Percentiles rank a stretch among this genome's conserved stretches.
These are phyloP conservation scores for human (Homo sapiens) DNA, from an alignment of 2,113 vertebrate species.

Conservation along the genomic window GRCh38 chr1:107585501-107586000, in stretches of 20 bases:
- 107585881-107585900: not conserved
- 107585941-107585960: not conserved
- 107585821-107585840: not conserved
- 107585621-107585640: not conserved
- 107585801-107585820: not conserved
- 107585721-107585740: not conserved
- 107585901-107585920: not conserved
- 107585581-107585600: not conserved
- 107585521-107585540: not conserved
- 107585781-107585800: not conserved
- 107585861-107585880: not conserved
- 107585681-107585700: not conserved
- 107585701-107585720: not conserved
- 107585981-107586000: not conserved
- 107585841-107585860: not conserved
- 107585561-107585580: accelerated
- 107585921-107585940: not conserved
- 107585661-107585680: no score
- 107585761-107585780: not conserved
- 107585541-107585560: not conserved
- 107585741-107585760: not conserved
- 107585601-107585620: not conserved
- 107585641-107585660: not conserved
- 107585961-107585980: not conserved
- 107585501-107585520: not conserved